Percentiles rank a stretch among this genome's conserved stretches.
phyloP scores from a whole-genome alignment of 2,888 invertebrate genomes.

The Tenthredo livida region DNA sequence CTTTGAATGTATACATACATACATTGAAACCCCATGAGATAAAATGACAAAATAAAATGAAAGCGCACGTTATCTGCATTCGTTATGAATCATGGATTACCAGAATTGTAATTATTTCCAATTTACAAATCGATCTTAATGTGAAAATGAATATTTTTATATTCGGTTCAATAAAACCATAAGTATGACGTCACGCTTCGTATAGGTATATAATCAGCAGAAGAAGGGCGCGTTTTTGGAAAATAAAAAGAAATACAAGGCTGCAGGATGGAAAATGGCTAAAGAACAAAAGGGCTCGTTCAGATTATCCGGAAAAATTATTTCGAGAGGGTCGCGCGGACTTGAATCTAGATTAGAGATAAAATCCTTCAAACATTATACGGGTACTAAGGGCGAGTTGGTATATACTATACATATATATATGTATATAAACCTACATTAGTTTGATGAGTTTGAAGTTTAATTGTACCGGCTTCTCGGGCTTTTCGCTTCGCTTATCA shows the following conservation, averaged over 20 bases:
- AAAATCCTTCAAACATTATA: conserved; percentile 25
- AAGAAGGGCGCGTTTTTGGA: background rate
- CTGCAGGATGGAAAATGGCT: background rate
- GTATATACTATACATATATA: no score
- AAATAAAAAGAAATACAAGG: background rate
- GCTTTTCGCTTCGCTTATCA: background rate
- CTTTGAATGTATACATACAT: no score
- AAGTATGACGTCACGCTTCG: background rate
- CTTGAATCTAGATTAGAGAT: conserved; percentile 15
- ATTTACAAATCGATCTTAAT: background rate
- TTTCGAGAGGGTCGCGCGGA: background rate
- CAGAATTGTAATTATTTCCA: no score
- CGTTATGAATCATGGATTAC: background rate
- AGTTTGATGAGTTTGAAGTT: conserved; percentile 21
- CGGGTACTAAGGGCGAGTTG: conserved; percentile 9
- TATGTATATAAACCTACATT: background rate
- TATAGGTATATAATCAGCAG: background rate
- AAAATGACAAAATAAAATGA: background rate
- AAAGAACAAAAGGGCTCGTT: background rate
- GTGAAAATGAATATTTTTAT: background rate
- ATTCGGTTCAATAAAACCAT: background rate
- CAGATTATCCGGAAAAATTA: background rate
- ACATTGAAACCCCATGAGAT: background rate
- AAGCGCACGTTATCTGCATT: background rate
- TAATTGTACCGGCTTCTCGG: background rate